Base-by-base conservation (phyloP, 2,113 vertebrate genomes). In the Myanophis thanlyinensis region DNA sequence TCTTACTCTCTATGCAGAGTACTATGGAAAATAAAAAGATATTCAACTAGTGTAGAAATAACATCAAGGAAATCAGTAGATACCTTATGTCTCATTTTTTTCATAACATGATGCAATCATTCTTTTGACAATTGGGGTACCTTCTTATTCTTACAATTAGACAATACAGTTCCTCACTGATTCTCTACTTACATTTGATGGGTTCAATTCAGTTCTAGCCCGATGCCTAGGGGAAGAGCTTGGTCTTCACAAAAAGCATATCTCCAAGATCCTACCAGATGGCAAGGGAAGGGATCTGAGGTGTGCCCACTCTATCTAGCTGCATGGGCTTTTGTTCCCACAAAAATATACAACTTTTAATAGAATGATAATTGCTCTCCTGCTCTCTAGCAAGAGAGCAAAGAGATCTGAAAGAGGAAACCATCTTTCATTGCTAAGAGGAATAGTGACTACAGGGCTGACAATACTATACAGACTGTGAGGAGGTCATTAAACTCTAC, bases 391-490 rank as follows among this genome's bases (percentile, higher is more conserved):
- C 10, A 53, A 90, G 91, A 94, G 85, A 23, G 89, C 52, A 95
- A 91, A 92, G 8, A 52, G 13, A 87, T 93, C 51, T 94, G 90
- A 90, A 94, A 90, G 52, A 51, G n/a, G 94, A 96, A 95, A 94
- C 84, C 90, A 25, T 20, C 92, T 93, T 93, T 89, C 89, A 87
- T 51, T 22, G 49, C 53, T 89, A 94, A 93, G 92, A 93, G 89
- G 94, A 92, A 89, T 1, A 88, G 35, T 25, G 8, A 5, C 44
- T 10, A 91, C 95, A 80, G 92, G 40, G 53, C 22, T 59, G 89
- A 10, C 1, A 87, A 87, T 84, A 48, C 92, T 62, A 90, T 93
- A 94, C 90, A 94, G 47, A 90, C 85, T 94, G 25, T 89, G 92
- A 96, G 62, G 18, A 93, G 87, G 87, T 62, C 94, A 93, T 92